These are phyloP conservation scores for Periophthalmus modestus DNA, from an alignment of 2,113 vertebrate species.

Conservation along the genomic window DNA sequence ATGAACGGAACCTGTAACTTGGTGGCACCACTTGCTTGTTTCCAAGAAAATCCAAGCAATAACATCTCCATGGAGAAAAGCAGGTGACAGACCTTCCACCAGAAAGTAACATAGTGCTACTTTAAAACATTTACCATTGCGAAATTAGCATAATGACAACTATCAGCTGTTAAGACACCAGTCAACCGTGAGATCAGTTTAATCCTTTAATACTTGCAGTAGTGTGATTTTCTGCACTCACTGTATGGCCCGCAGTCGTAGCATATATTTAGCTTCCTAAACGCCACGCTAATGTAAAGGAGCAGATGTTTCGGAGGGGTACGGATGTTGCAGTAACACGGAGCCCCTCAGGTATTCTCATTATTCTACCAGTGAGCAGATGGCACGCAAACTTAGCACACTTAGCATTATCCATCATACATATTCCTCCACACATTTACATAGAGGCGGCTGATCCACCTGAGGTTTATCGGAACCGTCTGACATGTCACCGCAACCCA, in stretches of 20 bases:
- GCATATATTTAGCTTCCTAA: slow-evolving; percentile 69
- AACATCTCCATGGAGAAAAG: too few relatives aligned
- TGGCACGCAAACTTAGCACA: slow-evolving; percentile 68
- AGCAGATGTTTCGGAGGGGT: slow-evolving; percentile 73
- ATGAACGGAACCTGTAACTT: not conserved
- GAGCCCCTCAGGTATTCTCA: slow-evolving; percentile 77
- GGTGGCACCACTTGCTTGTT: too few relatives aligned
- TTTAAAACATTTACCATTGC: not conserved
- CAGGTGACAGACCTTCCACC: too few relatives aligned
- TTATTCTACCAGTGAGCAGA: slow-evolving; percentile 74
- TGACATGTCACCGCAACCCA: slow-evolving; percentile 65
- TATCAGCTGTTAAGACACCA: slow-evolving; percentile 35
- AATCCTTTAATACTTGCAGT: slow-evolving; percentile 28
- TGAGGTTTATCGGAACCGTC: slow-evolving; percentile 59
- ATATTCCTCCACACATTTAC: slow-evolving; percentile 72
- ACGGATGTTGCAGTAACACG: slow-evolving; percentile 68
- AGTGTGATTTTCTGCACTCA: slow-evolving; percentile 44
- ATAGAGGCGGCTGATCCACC: slow-evolving; percentile 61
- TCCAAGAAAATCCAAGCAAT: not conserved
- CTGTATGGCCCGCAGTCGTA: slow-evolving; percentile 44
- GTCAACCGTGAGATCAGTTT: slow-evolving; percentile 26
- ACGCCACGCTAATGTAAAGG: slow-evolving; percentile 54
- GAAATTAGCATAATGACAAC: slow-evolving; percentile 18
- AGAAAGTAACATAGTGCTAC: not conserved
- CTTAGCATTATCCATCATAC: slow-evolving; percentile 74